Base-by-base conservation (phyloP, 2,888 invertebrate species). In the Hololepta plana region DNA sequence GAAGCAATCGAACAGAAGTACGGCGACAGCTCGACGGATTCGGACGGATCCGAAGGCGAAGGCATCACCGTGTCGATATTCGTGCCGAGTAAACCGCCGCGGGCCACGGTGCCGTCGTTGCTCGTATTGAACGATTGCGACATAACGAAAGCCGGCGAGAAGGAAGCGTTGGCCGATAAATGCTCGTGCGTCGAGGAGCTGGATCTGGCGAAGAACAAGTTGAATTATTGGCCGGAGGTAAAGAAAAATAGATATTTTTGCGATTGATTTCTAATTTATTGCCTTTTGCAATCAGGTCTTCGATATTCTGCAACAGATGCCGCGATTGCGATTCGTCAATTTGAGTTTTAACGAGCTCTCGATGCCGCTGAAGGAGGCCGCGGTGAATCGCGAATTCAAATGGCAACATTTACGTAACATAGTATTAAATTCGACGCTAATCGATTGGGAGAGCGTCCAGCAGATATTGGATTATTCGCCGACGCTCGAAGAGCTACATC, bases 1-100 rank as follows among this genome's bases (percentile, higher is more conserved):
- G 87, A 88, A 65, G 88, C 88, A 38, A 62, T 88, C 43, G 82
- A 84, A 60, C 68, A 75, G 43, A 87, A 88, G 53, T 90, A 90
- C 57, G 72, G 72, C 12, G 58, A 49, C 29, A 55, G 50, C 39
- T 49, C 55, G 23, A 51, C 54, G 31, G 66, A 71, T 36, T 64
- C 68, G 10, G 67, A 68, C 45, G 67, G 67, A 33, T 57, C 58
- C 17, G 48, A 56, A 36, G 55, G 67, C 47, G 59, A 71, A 44
- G 64, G 71, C 44, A 63, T 75, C 42, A 72, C 80, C 14, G 75
- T 85, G 33, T 77, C 82, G 41, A 84, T 87, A 44, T 85, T 80
- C 50, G 79, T 87, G 46, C 85, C 85, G 26, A 76, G 80, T 46
- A 67, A 77, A 38, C 76, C 79, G 14, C 80, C 82, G 10, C 62